Evolutionary conservation across 1,140 invertebrate species (phyloP), one percentile per base, ranked within the genome.

Genomic region (Anoplolepis gracilipes): DNA sequence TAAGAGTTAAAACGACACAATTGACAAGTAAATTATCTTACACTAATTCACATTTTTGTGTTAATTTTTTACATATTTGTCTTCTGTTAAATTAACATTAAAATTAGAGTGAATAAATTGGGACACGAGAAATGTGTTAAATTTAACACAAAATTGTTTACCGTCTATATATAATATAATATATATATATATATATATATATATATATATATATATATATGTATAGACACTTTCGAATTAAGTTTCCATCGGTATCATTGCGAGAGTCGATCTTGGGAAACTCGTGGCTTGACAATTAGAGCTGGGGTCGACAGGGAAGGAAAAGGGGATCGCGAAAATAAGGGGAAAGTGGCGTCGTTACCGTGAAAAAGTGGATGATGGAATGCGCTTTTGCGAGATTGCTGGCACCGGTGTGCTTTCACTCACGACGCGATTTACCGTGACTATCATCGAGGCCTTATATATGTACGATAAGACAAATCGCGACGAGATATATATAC

Each of bases 321-420:
- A 28, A 3, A 25, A 3, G 19, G 30, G 46, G 64, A 84, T 87
- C 57, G 64, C 59, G 61, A 79, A 86, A 88, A 84, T 76, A 81
- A 81, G 75, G 79, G 57, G 88, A 90, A 89, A 89, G 87, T 89
- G 57, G 78, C 69, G 75, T 49, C 67, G 85, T 73, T 76, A 76
- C 25, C 49, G 79, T 55, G 55, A 84, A 81, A 82, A 88, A 86
- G 77, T 67, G 25, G 70, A 76, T 67, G 64, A 70, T 62, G 53
- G 88, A 87, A 85, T 88, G 87, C 62, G 55, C 73, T 87, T 49
- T 49, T 62, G 84, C 81, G 65, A 39, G 81, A 65, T 46, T 70
- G 75, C 72, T 57, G 36, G 61, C 6, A 8, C 8, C 53, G 75
- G 25, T 36, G 19, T 64, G 88, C 88, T 90, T 90, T 90, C 88